Evolutionary conservation across 2,797 vertebrate species (phyloP).

Genomic region (Labroides dimidiatus): DNA sequence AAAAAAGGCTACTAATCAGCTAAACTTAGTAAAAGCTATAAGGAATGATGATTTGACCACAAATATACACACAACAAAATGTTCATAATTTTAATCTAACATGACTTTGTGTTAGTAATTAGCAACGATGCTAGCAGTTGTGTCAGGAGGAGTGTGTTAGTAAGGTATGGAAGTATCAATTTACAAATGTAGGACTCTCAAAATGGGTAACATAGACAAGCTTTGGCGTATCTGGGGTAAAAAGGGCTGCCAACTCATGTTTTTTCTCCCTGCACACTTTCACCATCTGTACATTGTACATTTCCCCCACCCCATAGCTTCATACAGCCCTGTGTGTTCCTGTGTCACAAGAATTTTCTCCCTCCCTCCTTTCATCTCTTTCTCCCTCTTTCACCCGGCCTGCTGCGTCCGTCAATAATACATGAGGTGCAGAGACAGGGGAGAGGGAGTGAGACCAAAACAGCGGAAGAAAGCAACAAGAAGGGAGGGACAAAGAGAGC

Average conservation of each 20-base stretch:
- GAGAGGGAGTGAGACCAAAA: conserved; percentile 60
- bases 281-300: conserved; percentile 29
- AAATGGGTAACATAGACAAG: conserved; percentile 71
- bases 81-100: conserved; percentile 58
- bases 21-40: conserved; percentile 55
- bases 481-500: conserved; percentile 52
- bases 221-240: conserved; percentile 67
- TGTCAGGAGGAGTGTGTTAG: conserved; percentile 60
- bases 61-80: conserved; percentile 73
- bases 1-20: conserved; percentile 31
- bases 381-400: conserved; percentile 42
- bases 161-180: conserved; percentile 66
- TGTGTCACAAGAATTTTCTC: conserved; percentile 37
- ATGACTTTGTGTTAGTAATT: conserved; percentile 69
- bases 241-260: conserved; percentile 65
- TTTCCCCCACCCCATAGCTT: conserved; percentile 12
- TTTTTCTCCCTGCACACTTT: conserved; percentile 43
- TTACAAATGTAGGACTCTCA: conserved; percentile 78
- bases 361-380: conserved; percentile 36
- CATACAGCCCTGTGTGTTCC: conserved; percentile 31
- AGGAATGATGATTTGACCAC: conserved; percentile 68
- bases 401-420: conserved; percentile 70
- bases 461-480: conserved; percentile 53
- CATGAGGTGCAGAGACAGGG: conserved; percentile 70
- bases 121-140: conserved; percentile 50